Evolutionary conservation across 2,888 invertebrate genomes (phyloP).

Genomic region (Eurytoma californica): DNA sequence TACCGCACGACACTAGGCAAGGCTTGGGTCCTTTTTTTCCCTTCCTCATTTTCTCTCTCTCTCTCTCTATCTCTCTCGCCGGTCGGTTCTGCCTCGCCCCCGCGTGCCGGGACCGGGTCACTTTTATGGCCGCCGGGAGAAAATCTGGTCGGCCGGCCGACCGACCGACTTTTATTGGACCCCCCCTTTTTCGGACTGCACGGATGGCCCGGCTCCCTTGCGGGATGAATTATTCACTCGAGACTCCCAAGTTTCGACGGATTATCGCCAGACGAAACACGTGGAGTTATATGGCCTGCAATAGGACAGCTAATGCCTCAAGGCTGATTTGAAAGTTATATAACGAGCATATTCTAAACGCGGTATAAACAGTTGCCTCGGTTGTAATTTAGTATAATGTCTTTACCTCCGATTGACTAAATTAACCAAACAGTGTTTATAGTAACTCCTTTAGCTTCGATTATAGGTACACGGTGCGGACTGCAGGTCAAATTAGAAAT

Average conservation of each 20-base stretch:
- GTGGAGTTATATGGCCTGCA: background rate
- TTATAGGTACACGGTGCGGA: too few relatives aligned
- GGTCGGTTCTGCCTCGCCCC: background rate
- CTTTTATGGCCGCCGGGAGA: slow-evolving; percentile 8
- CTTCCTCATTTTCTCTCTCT: background rate
- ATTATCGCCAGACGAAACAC: slow-evolving; percentile 1
- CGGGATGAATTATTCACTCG: slow-evolving; percentile 24
- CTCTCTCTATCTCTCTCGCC: background rate
- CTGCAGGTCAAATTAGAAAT: too few relatives aligned
- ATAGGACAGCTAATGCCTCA: too few relatives aligned
- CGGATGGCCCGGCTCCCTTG: background rate
- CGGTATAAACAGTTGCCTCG: too few relatives aligned
- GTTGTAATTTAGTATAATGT: too few relatives aligned
- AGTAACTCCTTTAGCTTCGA: too few relatives aligned
- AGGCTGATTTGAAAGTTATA: too few relatives aligned
- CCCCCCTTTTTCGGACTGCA: background rate
- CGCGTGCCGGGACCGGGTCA: background rate
- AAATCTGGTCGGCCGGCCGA: background rate
- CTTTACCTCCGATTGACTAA: too few relatives aligned
- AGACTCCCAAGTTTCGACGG: background rate
- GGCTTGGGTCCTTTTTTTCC: slow-evolving; percentile 26
- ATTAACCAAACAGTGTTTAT: too few relatives aligned
- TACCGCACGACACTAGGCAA: slow-evolving; percentile 50
- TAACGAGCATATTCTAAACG: too few relatives aligned
- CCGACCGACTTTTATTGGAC: slow-evolving; percentile 37